A percentile compares a stretch with the other conserved stretches of the same genome.
Conservation (phyloP, 2,113 vertebrate species). For the Lycaon pictus region DNA sequence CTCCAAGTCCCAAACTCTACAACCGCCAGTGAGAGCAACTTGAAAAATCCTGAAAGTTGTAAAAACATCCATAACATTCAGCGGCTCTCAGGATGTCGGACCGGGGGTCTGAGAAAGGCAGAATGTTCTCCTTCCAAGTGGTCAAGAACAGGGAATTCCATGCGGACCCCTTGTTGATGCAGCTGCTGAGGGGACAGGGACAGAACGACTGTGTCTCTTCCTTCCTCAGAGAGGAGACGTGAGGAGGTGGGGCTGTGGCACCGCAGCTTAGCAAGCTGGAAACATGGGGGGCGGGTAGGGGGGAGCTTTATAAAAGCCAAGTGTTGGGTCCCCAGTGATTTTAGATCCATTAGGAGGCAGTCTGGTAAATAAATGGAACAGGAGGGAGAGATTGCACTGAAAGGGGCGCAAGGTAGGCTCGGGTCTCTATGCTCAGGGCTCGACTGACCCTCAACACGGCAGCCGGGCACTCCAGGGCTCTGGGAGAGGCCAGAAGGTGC, state of each 20-base stretch:
- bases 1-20: not conserved
- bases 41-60: not conserved
- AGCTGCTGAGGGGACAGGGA: not conserved
- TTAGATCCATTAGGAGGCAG: not conserved
- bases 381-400: not conserved
- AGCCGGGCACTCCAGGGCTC: not conserved
- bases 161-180: not conserved
- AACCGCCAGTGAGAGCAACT: not conserved
- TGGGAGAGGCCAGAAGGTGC: not conserved
- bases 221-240: not conserved
- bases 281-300: not conserved
- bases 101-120: not conserved
- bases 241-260: not conserved
- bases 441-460: not conserved
- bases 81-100: not conserved
- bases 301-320: not conserved
- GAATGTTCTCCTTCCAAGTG: not conserved
- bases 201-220: not conserved
- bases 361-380: not conserved
- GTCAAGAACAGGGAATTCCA: not conserved
- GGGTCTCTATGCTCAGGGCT: not conserved
- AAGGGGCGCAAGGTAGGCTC: no score
- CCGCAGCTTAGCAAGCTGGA: not conserved
- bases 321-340: not conserved
- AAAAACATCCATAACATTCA: not conserved